These are phyloP conservation scores for Gisinianus flammeolus DNA, from an alignment of 2,888 invertebrate genomes.

Conservation along the genomic window DNA sequence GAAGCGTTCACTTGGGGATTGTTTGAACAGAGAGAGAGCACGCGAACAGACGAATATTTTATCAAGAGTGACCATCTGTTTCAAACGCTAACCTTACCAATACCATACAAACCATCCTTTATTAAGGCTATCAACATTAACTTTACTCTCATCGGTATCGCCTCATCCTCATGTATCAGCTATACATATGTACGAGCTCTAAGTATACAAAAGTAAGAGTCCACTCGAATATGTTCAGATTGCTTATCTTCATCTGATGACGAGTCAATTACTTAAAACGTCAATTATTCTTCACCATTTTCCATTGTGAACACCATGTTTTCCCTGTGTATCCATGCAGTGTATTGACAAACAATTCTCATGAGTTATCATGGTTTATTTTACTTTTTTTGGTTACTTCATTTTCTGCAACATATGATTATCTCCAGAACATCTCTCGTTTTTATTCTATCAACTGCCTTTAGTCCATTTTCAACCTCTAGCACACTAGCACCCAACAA, in stretches of 20 bases:
- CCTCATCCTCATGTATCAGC: conserved; percentile 1
- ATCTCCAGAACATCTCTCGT: too few species aligned
- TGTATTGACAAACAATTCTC: too few species aligned
- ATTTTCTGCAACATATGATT: too few species aligned
- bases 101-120: background rate
- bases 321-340: too few species aligned
- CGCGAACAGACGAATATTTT: conserved; percentile 39
- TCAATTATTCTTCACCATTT: conserved; percentile 27
- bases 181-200: background rate
- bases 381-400: too few species aligned
- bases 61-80: conserved; percentile 43
- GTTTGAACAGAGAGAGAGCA: conserved; percentile 27
- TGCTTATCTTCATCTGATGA: conserved; percentile 34
- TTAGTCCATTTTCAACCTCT: too few species aligned
- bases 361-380: too few species aligned
- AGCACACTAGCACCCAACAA: too few species aligned
- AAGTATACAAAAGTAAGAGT: background rate
- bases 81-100: conserved; percentile 15
- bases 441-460: too few species aligned
- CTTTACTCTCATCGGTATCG: conserved; percentile 7
- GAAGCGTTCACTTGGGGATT: conserved; percentile 44
- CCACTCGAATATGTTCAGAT: background rate
- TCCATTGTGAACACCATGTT: too few species aligned
- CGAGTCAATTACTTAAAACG: conserved; percentile 32
- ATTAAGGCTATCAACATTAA: conserved; percentile 13